phyloP scores from a whole-genome alignment of 1,140 invertebrate species.

The Calliphora vicina region DNA sequence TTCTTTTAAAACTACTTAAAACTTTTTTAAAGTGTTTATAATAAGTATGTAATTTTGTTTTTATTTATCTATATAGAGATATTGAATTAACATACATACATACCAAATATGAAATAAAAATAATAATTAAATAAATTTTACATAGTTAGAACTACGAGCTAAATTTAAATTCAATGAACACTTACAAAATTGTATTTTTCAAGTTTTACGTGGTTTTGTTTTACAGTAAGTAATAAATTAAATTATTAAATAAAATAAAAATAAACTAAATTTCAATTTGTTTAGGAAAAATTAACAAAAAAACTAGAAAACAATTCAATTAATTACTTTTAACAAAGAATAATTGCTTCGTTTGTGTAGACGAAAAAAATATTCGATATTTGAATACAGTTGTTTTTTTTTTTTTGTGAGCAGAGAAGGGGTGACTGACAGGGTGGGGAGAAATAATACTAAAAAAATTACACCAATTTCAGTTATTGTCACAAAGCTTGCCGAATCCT shows the following conservation, averaged over 20 bases:
- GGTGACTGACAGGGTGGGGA: too few species aligned
- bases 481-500: background rate
- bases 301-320: background rate
- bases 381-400: background rate
- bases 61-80: background rate
- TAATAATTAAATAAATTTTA: slow-evolving; percentile 17
- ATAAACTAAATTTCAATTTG: background rate
- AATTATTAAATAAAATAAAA: background rate
- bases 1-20: slow-evolving; percentile 34
- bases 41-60: background rate
- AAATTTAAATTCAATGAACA: slow-evolving; percentile 30
- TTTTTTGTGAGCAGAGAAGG: too few species aligned
- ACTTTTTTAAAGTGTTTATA: slow-evolving; percentile 33
- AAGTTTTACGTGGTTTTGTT: slow-evolving; percentile 3
- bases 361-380: background rate
- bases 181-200: slow-evolving; percentile 4
- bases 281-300: background rate
- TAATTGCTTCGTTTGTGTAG: background rate
- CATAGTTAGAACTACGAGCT: background rate
- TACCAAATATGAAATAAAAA: background rate
- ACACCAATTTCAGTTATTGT: background rate
- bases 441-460: background rate
- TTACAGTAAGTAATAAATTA: background rate
- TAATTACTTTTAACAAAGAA: background rate
- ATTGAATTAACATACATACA: slow-evolving; percentile 3